Evolutionary conservation across 2,797 vertebrate species (phyloP).

Genomic region (Epinephelus coioides): DNA sequence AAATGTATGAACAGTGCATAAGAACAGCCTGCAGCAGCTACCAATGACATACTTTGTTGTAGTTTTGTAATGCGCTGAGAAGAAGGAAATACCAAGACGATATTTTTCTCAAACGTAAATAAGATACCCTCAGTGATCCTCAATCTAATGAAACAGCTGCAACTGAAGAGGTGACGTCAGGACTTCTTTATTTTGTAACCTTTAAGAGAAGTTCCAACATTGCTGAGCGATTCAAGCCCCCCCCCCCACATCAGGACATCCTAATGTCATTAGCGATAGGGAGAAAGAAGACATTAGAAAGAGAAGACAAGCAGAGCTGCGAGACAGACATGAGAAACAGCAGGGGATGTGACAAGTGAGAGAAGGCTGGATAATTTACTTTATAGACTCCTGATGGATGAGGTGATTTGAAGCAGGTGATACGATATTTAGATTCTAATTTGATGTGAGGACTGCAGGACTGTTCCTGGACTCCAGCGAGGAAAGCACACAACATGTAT

Average conservation of each 20-base stretch:
- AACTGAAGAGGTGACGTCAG: background rate
- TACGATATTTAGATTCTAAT: constrained; percentile 62
- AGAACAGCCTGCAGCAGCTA: no score
- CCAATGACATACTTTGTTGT: no score
- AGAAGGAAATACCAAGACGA: background rate
- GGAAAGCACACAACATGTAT: background rate
- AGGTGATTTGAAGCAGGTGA: constrained; percentile 64
- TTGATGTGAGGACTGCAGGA: constrained; percentile 45
- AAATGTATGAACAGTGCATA: no score
- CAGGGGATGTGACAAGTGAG: constrained; percentile 48
- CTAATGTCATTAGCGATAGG: constrained; percentile 54
- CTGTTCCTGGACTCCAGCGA: constrained; percentile 24
- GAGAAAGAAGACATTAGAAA: constrained; percentile 52
- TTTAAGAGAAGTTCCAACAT: constrained; percentile 1
- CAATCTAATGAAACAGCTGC: background rate
- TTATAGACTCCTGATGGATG: constrained; percentile 64
- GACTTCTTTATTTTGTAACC: background rate
- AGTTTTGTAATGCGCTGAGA: no score
- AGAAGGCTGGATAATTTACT: constrained; percentile 57
- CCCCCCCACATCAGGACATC: constrained; percentile 28
- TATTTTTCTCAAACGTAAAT: background rate
- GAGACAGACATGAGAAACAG: constrained; percentile 51
- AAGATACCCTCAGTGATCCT: background rate
- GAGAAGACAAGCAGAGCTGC: constrained; percentile 42
- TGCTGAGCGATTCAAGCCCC: background rate